Conservation (phyloP, 2,888 invertebrate species). For the Heliconius sara region DNA sequence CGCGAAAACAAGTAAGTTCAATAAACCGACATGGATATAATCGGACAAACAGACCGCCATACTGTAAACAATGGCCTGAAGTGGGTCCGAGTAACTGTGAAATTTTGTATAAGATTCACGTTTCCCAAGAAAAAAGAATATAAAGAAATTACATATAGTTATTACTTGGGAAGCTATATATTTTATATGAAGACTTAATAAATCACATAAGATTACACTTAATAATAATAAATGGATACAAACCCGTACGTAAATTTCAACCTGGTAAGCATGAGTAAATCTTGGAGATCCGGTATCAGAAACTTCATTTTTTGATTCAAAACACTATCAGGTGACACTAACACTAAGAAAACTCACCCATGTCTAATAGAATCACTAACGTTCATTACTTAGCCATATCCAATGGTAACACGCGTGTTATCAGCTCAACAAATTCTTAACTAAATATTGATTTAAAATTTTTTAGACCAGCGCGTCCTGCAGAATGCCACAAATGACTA, state of each 20-base stretch:
- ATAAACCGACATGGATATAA: conserved; percentile 38
- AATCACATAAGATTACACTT: conserved; percentile 4
- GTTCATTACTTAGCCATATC: not conserved
- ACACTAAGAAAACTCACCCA: conserved; percentile 20
- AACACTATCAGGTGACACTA: conserved; percentile 23
- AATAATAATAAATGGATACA: conserved; percentile 38
- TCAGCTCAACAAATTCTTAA: conserved; percentile 36
- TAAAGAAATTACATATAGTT: not conserved
- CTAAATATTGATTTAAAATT: conserved; percentile 71
- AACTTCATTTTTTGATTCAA: conserved; percentile 62
- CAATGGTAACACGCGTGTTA: conserved; percentile 27
- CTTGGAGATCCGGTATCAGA: conserved; percentile 55
- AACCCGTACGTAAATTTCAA: conserved; percentile 61
- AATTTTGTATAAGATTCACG: conserved; percentile 8
- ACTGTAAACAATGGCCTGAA: conserved; percentile 38
- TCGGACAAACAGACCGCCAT: conserved; percentile 38
- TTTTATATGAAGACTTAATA: conserved; percentile 11
- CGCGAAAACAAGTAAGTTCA: conserved; percentile 38
- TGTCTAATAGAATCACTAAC: conserved; percentile 10
- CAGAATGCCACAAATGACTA: conserved; percentile 45
- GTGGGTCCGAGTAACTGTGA: conserved; percentile 15
- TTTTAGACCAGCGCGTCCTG: conserved; percentile 53
- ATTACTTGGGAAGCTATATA: not conserved
- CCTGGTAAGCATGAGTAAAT: conserved; percentile 57
- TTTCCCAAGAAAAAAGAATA: not conserved